These are phyloP conservation scores for Busseola fusca DNA, from an alignment of 2,888 invertebrate genomes.

Conservation along the genomic window DNA sequence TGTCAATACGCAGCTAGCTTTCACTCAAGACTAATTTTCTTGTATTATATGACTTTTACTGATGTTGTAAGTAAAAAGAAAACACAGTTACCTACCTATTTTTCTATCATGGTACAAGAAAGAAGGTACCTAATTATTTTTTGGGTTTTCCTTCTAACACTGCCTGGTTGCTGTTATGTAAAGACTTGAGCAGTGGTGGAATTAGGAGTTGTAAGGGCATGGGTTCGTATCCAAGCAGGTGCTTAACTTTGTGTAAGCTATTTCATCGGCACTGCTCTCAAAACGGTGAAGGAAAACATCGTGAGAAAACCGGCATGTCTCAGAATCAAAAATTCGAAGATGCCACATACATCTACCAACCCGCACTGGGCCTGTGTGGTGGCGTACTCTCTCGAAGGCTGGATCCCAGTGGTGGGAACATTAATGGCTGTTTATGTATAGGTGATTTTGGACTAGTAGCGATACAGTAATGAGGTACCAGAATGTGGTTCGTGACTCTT, in stretches of 20 bases:
- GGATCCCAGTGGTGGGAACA: too few species aligned
- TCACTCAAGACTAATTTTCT: background rate
- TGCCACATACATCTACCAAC: too few species aligned
- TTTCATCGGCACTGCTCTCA: too few species aligned
- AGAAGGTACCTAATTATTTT: background rate
- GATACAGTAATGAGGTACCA: background rate
- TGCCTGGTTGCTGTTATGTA: background rate
- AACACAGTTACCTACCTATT: background rate
- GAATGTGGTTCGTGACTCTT: background rate
- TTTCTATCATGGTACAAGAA: background rate
- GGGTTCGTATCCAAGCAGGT: too few species aligned
- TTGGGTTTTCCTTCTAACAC: background rate
- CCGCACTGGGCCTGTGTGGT: too few species aligned
- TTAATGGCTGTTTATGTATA: too few species aligned
- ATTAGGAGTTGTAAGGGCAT: too few species aligned
- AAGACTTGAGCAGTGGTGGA: background rate
- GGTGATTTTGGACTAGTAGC: background rate
- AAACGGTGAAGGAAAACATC: too few species aligned
- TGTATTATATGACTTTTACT: background rate
- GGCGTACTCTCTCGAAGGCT: too few species aligned
- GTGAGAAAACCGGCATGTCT: too few species aligned
- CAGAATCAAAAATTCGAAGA: too few species aligned
- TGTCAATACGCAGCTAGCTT: background rate
- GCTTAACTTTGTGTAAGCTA: too few species aligned
- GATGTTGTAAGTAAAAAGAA: background rate